A percentile compares a stretch with the other conserved stretches of the same genome.
These are phyloP conservation scores for Caradrina clavipalpis DNA, from an alignment of 2,888 invertebrate genomes.

Conservation along the genomic window DNA sequence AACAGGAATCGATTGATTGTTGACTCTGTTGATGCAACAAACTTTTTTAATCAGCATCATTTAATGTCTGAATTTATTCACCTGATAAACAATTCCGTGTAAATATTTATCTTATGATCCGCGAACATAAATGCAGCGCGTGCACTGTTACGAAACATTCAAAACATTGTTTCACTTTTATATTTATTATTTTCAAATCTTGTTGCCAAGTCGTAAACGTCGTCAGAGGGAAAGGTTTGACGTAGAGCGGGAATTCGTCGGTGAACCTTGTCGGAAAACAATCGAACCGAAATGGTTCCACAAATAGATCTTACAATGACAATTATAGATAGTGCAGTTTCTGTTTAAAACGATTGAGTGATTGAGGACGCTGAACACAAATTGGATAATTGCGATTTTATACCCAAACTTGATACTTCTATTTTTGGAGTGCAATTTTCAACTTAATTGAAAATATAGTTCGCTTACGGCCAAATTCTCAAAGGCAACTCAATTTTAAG, in stretches of 20 bases:
- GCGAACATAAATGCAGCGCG: conserved; percentile 31
- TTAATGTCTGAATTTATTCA: conserved; percentile 32
- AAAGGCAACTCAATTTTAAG: too few species aligned
- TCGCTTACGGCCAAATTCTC: too few species aligned
- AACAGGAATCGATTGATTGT: conserved; percentile 25
- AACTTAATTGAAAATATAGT: background rate
- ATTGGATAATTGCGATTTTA: conserved; percentile 32
- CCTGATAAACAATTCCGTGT: conserved; percentile 42
- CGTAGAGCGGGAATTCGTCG: conserved; percentile 23
- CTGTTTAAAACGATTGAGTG: background rate
- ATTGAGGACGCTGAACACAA: conserved; percentile 4
- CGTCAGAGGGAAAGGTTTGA: conserved; percentile 36
- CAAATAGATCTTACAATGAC: conserved; percentile 30
- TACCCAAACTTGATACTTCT: background rate
- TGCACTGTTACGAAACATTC: conserved; percentile 30
- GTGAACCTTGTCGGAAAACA: conserved; percentile 19
- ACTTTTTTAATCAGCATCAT: conserved; percentile 25
- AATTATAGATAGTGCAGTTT: conserved; percentile 13
- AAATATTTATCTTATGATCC: conserved; percentile 47
- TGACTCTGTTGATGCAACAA: conserved; percentile 27
- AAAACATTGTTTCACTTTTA: conserved; percentile 46
- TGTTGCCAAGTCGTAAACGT: conserved; percentile 48
- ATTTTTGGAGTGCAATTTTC: conserved; percentile 6
- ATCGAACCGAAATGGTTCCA: conserved; percentile 8
- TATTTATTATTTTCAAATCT: conserved; percentile 39